Evolutionary conservation across 2,797 vertebrate species (phyloP), one percentile per base, ranked within the genome.

Genomic region (Chelidonichthys spinosus): DNA sequence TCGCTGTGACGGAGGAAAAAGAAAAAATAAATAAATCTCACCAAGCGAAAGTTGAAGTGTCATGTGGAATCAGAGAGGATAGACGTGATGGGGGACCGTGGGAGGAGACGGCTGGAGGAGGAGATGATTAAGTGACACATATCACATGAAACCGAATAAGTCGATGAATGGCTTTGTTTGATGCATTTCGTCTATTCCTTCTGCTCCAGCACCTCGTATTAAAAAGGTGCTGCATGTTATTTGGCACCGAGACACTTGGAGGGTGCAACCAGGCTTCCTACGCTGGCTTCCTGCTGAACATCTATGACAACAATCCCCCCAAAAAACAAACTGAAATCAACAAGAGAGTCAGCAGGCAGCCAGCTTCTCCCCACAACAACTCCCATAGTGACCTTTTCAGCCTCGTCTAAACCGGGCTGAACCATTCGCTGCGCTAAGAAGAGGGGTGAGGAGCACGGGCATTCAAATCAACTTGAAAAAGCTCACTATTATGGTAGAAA

Each of bases 61-160:
- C 78, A 36, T 39, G 69, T 55, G 37, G 53, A 82, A 78, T 89
- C 66, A 78, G 39, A 36, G 54, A 64, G 25, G 25, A 56, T 66
- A 14, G 42, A 61, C 72, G 56, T 73, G 67, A 86, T 40, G 58
- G 25, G 39, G 67, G 35, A 53, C 55, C 7, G 72, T 1, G 42
- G 36, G 58, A 70, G 65, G 44, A 10, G 37, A 53, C 52, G 42
- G 37, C 49, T 15, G 11, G 53, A 55, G 76, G 70, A 40, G 47
- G 39, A 53, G 40, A 59, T 50, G 36, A 69, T 25, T 11, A 10
- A 61, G 33, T 55, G 62, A 63, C 62, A 40, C 25, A 56, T 43
- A 59, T 62, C 13, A 33, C 18, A 47, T 53, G 25, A 53, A 42
- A 59, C 33, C 39, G 35, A 49, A 43, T 15, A 6, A 47, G 52